phyloP scores from a whole-genome alignment of 2,888 invertebrate genomes.

The Tinea trinotella region DNA sequence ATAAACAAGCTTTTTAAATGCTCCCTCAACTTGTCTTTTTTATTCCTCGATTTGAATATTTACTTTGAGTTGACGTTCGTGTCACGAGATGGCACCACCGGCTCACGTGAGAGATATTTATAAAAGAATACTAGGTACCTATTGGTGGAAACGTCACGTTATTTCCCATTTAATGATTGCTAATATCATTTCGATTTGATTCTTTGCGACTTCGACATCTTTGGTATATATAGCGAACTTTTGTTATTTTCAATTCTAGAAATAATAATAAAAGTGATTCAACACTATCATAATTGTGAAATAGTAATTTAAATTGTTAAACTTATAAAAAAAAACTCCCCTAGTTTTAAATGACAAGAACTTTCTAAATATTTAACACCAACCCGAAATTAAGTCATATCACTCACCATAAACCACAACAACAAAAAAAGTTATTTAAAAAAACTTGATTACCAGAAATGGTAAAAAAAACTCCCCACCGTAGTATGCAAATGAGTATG shows the following conservation, averaged over 20 bases:
- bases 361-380: slow-evolving; percentile 64
- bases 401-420: slow-evolving; percentile 39
- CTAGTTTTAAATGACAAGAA: slow-evolving; percentile 49
- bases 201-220: neutral
- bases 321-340: slow-evolving; percentile 56
- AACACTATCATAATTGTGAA: no score
- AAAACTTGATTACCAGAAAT: slow-evolving; percentile 60
- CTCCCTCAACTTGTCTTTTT: slow-evolving; percentile 72
- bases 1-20: slow-evolving; percentile 73
- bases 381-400: slow-evolving; percentile 59
- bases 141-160: slow-evolving; percentile 54
- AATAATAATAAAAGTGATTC: no score
- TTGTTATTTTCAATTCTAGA: no score
- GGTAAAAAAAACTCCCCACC: slow-evolving; percentile 51
- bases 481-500: slow-evolving; percentile 66
- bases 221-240: no score
- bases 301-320: no score
- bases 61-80: slow-evolving; percentile 54
- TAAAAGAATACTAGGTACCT: slow-evolving; percentile 68
- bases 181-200: slow-evolving; percentile 57
- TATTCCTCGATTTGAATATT: slow-evolving; percentile 72
- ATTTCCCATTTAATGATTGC: slow-evolving; percentile 73
- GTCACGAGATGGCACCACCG: slow-evolving; percentile 64
- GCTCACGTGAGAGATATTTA: slow-evolving; percentile 71
- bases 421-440: slow-evolving; percentile 26